Conservation (phyloP, 2,113 vertebrate genomes). For the Galemys pyrenaicus region DNA sequence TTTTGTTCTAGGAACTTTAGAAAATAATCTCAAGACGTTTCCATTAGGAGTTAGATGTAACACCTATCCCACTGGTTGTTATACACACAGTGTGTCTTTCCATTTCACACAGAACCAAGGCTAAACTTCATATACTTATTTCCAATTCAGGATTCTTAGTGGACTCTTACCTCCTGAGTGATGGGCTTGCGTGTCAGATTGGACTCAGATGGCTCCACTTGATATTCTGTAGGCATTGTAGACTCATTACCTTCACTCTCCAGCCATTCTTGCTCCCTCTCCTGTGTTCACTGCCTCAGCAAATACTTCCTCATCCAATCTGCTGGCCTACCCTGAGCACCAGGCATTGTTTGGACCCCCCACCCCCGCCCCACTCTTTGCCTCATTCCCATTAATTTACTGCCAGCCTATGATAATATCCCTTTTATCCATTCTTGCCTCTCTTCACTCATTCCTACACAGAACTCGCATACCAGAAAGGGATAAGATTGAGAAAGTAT, state of each 20-base stretch:
- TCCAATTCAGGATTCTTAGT: background rate
- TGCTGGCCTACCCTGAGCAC: background rate
- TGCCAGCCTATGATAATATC: background rate
- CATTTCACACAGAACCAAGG: background rate
- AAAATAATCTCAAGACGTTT: background rate
- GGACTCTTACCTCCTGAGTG: background rate
- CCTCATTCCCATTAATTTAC: background rate
- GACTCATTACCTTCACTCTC: fast-evolving
- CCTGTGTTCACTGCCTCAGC: background rate
- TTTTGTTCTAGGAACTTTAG: background rate
- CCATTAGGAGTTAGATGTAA: background rate
- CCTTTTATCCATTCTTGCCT: background rate
- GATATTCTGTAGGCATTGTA: background rate
- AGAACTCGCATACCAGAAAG: background rate
- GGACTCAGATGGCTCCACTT: too few relatives aligned
- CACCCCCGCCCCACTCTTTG: background rate
- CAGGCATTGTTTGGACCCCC: background rate
- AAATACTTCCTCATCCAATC: background rate
- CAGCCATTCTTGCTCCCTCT: background rate
- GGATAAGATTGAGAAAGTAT: background rate
- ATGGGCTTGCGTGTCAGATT: background rate
- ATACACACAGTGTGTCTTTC: background rate
- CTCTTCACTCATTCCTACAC: background rate
- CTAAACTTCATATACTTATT: background rate
- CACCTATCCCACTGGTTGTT: background rate